Evolutionary conservation across 2,113 vertebrate species (phyloP).

Genomic region (Sardina pilchardus): DNA sequence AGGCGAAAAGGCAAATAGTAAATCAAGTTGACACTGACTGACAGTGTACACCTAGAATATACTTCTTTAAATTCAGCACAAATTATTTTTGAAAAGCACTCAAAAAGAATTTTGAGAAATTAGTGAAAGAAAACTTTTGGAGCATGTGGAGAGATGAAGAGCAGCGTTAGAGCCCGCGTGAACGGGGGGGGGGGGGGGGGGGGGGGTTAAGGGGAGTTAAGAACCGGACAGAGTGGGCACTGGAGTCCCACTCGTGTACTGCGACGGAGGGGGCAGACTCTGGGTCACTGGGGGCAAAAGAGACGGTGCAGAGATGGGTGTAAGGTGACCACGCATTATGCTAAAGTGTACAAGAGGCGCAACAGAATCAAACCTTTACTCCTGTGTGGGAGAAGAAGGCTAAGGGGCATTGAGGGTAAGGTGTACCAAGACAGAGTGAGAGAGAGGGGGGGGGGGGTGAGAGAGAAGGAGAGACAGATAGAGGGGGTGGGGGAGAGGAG

Average conservation of each 20-base stretch:
- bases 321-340: background rate
- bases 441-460: background rate
- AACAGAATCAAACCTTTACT: background rate
- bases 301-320: background rate
- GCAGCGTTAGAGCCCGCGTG: background rate
- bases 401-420: background rate
- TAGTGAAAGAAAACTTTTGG: background rate
- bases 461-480: background rate
- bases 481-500: constrained; percentile 47
- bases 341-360: background rate
- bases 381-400: background rate
- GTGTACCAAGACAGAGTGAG: background rate
- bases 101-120: background rate
- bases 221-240: background rate
- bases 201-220: background rate
- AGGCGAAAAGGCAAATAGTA: background rate
- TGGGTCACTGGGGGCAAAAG: too few relatives aligned
- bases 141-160: background rate
- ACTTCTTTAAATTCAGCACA: background rate
- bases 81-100: background rate
- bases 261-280: background rate
- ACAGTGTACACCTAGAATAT: background rate
- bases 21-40: background rate
- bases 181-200: too few relatives aligned
- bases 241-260: too few relatives aligned